Evolutionary conservation across 2,888 invertebrate species (phyloP), one percentile per base, ranked within the genome.

Genomic region (Linyphia triangularis): DNA sequence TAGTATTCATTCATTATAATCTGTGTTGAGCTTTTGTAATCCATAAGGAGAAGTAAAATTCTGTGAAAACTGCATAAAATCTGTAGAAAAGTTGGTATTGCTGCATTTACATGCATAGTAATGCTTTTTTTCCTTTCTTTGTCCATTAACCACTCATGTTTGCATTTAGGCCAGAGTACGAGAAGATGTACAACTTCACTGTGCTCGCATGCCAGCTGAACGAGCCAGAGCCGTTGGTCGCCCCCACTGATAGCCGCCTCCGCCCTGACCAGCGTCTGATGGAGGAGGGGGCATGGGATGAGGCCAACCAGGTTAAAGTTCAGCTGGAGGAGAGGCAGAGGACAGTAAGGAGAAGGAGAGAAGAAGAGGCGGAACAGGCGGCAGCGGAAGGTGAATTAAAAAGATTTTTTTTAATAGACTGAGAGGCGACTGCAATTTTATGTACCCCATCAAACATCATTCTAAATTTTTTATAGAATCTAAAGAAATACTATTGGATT

Each of bases 221-320:
- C 93, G 99, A 99, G 94, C 94, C 95, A 67, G 99, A 99, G 93
- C 95, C 95, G 5, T 96, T 95, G 89, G 96, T 99, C 33, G 98
- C 98, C 75, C 99, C 99, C 10, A 98, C 99, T 0, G 99, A 99
- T 94, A 96, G 97, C 78, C 95, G 99, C 40, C 93, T 95, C 78
- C 95, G 99, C 84, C 99, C 99, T 86, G 99, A 99, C 95, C 99
- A 99, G 94, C 95, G 99, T 77, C 94, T 98, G 91, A 99, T 99
- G 99, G 99, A 99, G 93, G 95, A 96, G 90, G 98, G 98, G 2
- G 94, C 94, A 81, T 98, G 98, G 97, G 96, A 98, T 92, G 96
- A 96, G 90, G 98, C 98, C 88, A 98, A 98, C 93, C 92, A 94
- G 0, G 96, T 90, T 1, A 92, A 94, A 91, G 93, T 97, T 37